phyloP scores from a whole-genome alignment of 2,113 vertebrate species.

The Opisthocomus hoazin region DNA sequence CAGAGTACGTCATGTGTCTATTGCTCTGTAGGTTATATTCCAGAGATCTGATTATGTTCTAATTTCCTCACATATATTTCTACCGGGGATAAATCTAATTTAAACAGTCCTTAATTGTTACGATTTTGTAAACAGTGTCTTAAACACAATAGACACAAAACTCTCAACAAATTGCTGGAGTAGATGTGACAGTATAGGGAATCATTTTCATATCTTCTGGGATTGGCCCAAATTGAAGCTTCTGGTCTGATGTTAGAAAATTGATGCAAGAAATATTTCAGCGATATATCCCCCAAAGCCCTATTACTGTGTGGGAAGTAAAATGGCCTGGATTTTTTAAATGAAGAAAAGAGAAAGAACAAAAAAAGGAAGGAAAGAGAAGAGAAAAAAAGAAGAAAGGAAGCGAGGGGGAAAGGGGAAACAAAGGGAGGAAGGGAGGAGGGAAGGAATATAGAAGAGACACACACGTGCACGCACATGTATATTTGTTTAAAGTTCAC shows the following conservation, averaged over 20 bases:
- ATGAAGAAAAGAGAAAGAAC: neutral
- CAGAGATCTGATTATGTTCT: slow-evolving; percentile 4
- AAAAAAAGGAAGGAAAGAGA: too few relatives aligned
- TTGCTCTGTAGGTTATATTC: neutral
- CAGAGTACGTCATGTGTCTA: neutral
- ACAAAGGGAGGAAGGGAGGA: too few relatives aligned
- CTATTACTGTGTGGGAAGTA: neutral
- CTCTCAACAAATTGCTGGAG: slow-evolving; percentile 39
- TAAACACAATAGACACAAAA: slow-evolving; percentile 45
- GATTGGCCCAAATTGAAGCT: slow-evolving; percentile 8
- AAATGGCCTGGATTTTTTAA: neutral
- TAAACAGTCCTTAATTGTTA: slow-evolving; percentile 39
- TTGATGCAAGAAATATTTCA: slow-evolving; percentile 3
- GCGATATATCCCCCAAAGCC: slow-evolving; percentile 15
- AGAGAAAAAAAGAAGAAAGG: too few relatives aligned
- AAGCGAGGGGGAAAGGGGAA: too few relatives aligned
- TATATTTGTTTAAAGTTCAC: neutral
- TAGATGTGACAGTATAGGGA: slow-evolving; percentile 13
- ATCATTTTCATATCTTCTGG: slow-evolving; percentile 27
- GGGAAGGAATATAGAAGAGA: neutral
- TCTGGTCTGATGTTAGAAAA: slow-evolving; percentile 35
- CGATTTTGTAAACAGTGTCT: slow-evolving; percentile 47
- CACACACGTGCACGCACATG: too few relatives aligned
- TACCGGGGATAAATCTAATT: slow-evolving; percentile 51
- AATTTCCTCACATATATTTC: neutral